phyloP scores from a whole-genome alignment of 2,797 vertebrate species.

The Allobates femoralis region DNA sequence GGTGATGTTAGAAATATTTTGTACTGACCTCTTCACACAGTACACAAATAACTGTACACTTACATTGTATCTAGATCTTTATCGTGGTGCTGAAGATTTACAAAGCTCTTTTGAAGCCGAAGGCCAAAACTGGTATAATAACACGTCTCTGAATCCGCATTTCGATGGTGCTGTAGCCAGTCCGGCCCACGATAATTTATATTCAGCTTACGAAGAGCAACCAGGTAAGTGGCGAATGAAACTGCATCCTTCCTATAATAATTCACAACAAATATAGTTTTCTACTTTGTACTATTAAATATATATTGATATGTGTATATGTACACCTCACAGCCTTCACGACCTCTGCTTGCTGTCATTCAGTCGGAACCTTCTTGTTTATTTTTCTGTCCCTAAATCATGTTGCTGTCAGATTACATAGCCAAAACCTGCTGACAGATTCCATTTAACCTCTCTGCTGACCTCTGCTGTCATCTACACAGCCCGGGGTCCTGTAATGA shows the following conservation, averaged over 20 bases:
- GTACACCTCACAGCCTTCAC: neutral
- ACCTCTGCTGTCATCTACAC: too few relatives aligned
- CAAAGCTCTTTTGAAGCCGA: neutral
- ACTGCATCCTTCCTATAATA: neutral
- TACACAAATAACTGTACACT: neutral
- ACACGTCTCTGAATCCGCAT: neutral
- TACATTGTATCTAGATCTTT: neutral
- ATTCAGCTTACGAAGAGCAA: neutral
- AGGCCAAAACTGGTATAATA: neutral
- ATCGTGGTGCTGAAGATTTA: neutral
- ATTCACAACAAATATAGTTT: neutral
- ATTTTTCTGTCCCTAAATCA: too few relatives aligned
- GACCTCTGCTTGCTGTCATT: neutral
- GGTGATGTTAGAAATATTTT: neutral
- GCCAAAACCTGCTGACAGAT: too few relatives aligned
- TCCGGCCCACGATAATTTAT: neutral
- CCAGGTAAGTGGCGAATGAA: constrained; percentile 13
- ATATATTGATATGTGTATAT: too few relatives aligned
- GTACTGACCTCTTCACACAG: neutral
- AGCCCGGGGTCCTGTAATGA: too few relatives aligned
- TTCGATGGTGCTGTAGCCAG: neutral
- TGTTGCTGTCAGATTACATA: too few relatives aligned
- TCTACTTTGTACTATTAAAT: too few relatives aligned
- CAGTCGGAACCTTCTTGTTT: neutral
- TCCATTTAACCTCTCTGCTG: too few relatives aligned